Percentiles rank a stretch among this genome's conserved stretches.
Evolutionary conservation across 1,140 invertebrate species (phyloP).

Genomic region (Protaetia brevitarsis): DNA sequence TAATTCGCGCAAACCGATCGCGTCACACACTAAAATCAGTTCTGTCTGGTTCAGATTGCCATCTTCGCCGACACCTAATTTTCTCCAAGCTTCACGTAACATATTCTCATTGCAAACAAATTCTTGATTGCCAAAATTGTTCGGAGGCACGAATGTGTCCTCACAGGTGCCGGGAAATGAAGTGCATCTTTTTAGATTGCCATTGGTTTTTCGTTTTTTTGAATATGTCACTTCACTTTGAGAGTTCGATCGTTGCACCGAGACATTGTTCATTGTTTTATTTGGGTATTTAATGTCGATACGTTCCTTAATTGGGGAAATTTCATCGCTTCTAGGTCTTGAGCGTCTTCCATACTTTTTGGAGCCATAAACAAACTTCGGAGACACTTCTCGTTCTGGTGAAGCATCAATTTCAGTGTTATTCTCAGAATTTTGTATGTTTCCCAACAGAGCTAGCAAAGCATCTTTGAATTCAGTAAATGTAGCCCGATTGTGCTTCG

Average conservation of each 20-base stretch:
- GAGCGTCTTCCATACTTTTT: slow-evolving; percentile 75
- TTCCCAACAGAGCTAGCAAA: slow-evolving; percentile 62
- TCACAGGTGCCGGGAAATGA: slow-evolving; percentile 49
- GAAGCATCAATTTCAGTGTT: slow-evolving; percentile 52
- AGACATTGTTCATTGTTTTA: slow-evolving; percentile 33
- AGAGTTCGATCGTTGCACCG: slow-evolving; percentile 53
- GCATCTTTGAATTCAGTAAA: slow-evolving; percentile 63
- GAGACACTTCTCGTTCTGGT: slow-evolving; percentile 67
- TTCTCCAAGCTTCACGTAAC: slow-evolving; percentile 57
- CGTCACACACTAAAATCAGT: slow-evolving; percentile 56
- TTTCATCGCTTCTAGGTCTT: slow-evolving; percentile 45
- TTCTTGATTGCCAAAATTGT: slow-evolving; percentile 33
- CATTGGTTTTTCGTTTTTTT: slow-evolving; percentile 48
- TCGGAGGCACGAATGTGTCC: slow-evolving; percentile 27
- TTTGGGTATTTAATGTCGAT: slow-evolving; percentile 36
- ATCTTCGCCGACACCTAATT: slow-evolving; percentile 58
- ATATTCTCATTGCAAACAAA: slow-evolving; percentile 44
- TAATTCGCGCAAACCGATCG: slow-evolving; percentile 62
- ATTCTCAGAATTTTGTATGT: slow-evolving; percentile 48
- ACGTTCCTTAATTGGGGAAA: slow-evolving; percentile 35
- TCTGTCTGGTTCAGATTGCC: slow-evolving; percentile 60
- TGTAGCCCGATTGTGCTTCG: slow-evolving; percentile 50
- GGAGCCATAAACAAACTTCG: slow-evolving; percentile 69
- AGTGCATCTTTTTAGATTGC: slow-evolving; percentile 53
- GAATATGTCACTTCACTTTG: slow-evolving; percentile 51